Evolutionary conservation across 2,888 invertebrate genomes (phyloP), one percentile per base, ranked within the genome.

Genomic region (Monochamus alternatus): DNA sequence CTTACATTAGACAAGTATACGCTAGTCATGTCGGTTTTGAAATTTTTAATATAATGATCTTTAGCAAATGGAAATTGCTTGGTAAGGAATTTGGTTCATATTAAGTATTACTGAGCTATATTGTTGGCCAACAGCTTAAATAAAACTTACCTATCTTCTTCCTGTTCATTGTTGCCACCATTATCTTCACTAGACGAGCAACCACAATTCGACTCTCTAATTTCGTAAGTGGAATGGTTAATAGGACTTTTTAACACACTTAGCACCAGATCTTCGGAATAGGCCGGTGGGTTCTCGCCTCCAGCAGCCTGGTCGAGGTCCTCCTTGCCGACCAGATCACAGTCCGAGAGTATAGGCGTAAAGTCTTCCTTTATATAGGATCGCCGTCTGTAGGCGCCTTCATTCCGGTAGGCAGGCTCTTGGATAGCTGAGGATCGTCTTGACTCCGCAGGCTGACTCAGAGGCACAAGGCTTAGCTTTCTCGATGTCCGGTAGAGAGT

Each of bases 171-270:
- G 43, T 73, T 75, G 5, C 52, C n/a, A 31, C 44, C 60, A 3
- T 70, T 69, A 30, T 77, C 77, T 12, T 79, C 79, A 44, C 75
- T 75, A 10, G 79, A 70, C n/a, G 78, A 74, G 52, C 75, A 74
- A n/a, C 76, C 78, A 74, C 81, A 81, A 65, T 73, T 78, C 55
- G 81, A 80, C 55, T 81, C 81, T 51, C 72, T 73, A 52, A 78
- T 75, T 60, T 81, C 81, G 64, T 73, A 83, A 74, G 86, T 87
- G 80, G 89, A 86, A 85, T 89, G 89, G 82, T 89, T 89, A 75
- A 92, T 87, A 9, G 92, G 92, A 74, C 92, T 90, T 84, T 92
- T 92, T 74, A 92, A 89, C 55, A 92, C 92, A 82, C 92, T 92
- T 75, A 92, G 88, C 63, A 92, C 91, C 80, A 92, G 86, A 85